Evolutionary conservation across 2,113 vertebrate species (phyloP).

Genomic region (Campylorhamphus procurvoides): DNA sequence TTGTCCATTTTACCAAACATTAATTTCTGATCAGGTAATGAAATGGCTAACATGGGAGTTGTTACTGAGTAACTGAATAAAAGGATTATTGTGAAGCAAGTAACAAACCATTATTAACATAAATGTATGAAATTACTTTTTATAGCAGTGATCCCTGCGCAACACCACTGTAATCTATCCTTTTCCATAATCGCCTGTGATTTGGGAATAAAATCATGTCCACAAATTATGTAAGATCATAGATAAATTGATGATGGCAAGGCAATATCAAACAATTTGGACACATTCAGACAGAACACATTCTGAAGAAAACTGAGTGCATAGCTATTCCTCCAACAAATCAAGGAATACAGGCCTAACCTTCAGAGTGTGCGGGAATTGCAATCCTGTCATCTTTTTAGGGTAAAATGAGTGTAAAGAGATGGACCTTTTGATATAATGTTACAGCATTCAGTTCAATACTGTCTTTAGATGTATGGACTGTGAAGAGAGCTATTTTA

Average conservation of each 20-base stretch:
- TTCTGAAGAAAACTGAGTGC: not conserved
- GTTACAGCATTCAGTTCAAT: not conserved
- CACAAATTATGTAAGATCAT: not conserved
- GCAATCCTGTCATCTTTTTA: not conserved
- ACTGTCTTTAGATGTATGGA: not conserved
- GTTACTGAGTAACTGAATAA: not conserved
- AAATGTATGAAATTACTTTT: fast-evolving
- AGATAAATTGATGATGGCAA: not conserved
- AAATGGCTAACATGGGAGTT: not conserved
- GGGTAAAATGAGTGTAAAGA: not conserved
- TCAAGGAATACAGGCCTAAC: not conserved
- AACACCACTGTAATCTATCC: not conserved
- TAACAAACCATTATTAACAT: not conserved
- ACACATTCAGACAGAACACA: not conserved
- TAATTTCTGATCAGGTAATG: not conserved
- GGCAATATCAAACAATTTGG: not conserved
- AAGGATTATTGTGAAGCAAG: not conserved
- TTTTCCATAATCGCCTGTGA: not conserved
- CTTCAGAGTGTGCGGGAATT: not conserved
- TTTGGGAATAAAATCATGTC: not conserved
- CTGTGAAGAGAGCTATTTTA: not conserved
- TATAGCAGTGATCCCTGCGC: not conserved
- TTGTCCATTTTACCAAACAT: not conserved
- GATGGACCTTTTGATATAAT: not conserved
- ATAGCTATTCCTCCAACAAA: not conserved